Conservation (phyloP, 2,113 vertebrate genomes). For the Mastomys coucha region DNA sequence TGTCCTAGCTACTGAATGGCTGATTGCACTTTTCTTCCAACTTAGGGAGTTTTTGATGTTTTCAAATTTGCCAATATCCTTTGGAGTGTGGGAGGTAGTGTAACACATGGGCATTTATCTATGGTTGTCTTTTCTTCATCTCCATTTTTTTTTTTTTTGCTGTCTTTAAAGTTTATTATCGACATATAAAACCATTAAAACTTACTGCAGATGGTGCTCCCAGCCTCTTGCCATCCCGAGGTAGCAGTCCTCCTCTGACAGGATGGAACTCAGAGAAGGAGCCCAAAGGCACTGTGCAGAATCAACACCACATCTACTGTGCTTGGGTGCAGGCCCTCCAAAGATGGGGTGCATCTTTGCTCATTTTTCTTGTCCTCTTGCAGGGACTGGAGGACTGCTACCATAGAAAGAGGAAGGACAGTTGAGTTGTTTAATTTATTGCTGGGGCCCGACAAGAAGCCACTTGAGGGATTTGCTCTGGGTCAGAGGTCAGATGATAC, state of each 20-base stretch:
- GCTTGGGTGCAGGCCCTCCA: background rate
- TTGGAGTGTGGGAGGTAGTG: background rate
- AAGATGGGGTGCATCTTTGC: background rate
- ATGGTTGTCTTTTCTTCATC: background rate
- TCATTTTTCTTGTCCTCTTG: background rate
- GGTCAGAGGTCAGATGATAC: background rate
- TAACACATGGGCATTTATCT: background rate
- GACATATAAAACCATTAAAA: background rate
- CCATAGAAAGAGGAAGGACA: background rate
- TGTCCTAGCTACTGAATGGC: background rate
- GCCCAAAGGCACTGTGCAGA: background rate
- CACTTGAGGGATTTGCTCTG: background rate
- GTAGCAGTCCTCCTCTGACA: background rate
- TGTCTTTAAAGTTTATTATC: background rate
- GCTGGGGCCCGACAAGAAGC: background rate
- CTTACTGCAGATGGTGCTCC: background rate
- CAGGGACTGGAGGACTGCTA: background rate
- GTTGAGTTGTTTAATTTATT: background rate
- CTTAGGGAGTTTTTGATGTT: background rate
- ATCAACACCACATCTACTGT: background rate
- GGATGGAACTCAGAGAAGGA: background rate
- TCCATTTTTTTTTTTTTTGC: background rate
- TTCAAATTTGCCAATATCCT: background rate
- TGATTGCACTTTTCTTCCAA: background rate
- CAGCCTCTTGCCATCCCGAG: background rate